Evolutionary conservation across 2,797 vertebrate species (phyloP).

Genomic region (Enteromius unitaeniatus): DNA sequence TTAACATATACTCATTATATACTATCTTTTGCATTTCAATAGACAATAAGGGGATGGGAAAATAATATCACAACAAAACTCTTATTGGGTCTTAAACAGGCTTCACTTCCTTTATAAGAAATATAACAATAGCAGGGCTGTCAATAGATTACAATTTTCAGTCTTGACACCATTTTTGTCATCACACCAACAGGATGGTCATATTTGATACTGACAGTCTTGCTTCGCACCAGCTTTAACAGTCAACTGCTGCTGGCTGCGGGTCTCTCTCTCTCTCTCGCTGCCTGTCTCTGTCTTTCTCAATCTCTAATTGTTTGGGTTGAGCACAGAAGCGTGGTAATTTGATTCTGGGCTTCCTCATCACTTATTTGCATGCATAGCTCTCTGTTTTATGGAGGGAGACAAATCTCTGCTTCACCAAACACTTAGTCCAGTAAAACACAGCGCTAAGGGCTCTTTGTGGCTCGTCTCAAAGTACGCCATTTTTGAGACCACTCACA

Average conservation of each 20-base stretch:
- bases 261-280: conserved; percentile 35
- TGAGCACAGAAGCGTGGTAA: conserved; percentile 60
- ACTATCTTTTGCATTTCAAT: background rate
- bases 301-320: conserved; percentile 56
- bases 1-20: too few relatives aligned
- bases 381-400: conserved; percentile 50
- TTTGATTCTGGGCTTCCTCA: conserved; percentile 77
- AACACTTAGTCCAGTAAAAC: conserved; percentile 27
- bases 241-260: conserved; percentile 53
- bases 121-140: background rate
- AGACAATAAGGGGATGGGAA: background rate
- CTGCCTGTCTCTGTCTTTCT: conserved; percentile 23
- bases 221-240: conserved; percentile 38
- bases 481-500: background rate
- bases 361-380: conserved; percentile 75
- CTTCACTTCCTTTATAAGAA: background rate
- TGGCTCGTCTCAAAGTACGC: background rate
- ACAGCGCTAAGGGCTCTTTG: background rate
- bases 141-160: background rate
- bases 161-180: background rate
- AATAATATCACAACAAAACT: background rate
- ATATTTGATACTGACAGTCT: conserved; percentile 32
- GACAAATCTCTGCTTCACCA: conserved; percentile 55
- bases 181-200: background rate
- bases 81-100: background rate